Evolutionary conservation across 2,113 vertebrate genomes (phyloP).

Genomic region (Clinocottus analis): DNA sequence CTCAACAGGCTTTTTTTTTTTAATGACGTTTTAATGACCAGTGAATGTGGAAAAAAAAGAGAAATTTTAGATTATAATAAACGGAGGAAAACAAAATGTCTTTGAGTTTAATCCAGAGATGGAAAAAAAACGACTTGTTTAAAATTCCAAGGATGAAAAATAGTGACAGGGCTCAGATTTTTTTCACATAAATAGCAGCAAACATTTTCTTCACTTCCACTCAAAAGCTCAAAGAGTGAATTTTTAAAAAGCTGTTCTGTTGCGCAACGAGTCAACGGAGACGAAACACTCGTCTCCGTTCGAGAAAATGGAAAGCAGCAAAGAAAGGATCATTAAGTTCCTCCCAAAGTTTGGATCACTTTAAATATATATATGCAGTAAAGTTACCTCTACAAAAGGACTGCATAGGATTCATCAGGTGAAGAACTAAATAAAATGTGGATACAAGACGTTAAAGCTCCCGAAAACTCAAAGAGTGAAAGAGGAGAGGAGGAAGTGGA

Average conservation of each 20-base stretch:
- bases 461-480: no score
- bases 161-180: conserved; percentile 21
- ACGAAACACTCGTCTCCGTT: not conserved
- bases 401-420: conserved; percentile 4
- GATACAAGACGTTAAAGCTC: not conserved
- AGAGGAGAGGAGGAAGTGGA: conserved; percentile 36
- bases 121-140: no score
- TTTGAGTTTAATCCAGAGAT: no score
- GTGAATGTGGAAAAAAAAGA: conserved; percentile 8
- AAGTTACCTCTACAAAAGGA: no score
- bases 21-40: not conserved
- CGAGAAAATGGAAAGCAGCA: not conserved
- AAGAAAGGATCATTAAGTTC: no score
- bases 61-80: not conserved
- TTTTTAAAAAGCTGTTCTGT: no score
- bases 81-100: conserved; percentile 5
- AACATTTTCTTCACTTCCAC: no score
- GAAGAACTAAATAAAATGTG: conserved; percentile 12
- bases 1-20: not conserved
- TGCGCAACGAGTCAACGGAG: no score
- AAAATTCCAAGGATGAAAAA: no score
- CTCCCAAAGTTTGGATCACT: not conserved
- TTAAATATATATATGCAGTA: not conserved
- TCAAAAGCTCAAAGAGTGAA: no score
- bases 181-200: no score